Percentiles rank a stretch among this genome's conserved stretches.
Evolutionary conservation across 2,113 vertebrate genomes (phyloP).

Genomic region (Oryzias javanicus): DNA sequence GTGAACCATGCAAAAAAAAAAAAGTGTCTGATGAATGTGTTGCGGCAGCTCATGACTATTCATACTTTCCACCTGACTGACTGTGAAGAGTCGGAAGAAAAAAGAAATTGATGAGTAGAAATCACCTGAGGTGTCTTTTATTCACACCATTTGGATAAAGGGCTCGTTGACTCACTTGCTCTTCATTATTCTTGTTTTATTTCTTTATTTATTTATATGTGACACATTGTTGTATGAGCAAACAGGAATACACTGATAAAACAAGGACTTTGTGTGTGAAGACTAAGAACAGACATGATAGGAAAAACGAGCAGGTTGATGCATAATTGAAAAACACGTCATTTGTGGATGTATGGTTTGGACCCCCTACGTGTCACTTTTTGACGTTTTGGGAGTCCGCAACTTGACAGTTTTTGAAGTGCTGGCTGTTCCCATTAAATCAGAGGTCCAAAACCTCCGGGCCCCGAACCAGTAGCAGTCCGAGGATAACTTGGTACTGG

Average conservation of each 20-base stretch:
- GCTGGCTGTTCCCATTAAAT: no score
- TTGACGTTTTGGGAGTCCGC: no score
- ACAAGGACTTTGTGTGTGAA: neutral
- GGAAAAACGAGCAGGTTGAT: neutral
- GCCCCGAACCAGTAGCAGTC: no score
- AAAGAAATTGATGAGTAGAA: slow-evolving; percentile 18
- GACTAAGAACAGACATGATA: neutral
- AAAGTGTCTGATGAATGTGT: slow-evolving; percentile 67
- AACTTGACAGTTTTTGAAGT: no score
- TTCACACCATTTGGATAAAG: neutral
- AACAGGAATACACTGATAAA: neutral
- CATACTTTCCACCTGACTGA: slow-evolving; percentile 54
- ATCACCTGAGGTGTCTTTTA: slow-evolving; percentile 19
- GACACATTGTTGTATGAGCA: no score
- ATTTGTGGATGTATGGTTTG: no score
- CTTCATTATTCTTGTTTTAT: neutral
- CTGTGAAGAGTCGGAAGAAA: slow-evolving; percentile 28
- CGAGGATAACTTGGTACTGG: no score
- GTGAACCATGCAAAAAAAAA: slow-evolving; percentile 51
- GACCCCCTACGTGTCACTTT: no score
- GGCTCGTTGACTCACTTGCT: neutral
- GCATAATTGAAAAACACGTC: neutral
- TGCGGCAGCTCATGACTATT: slow-evolving; percentile 61
- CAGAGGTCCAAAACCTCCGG: no score
- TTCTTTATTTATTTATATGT: neutral